These are phyloP conservation scores for Phrynocephalus vlangalii DNA, from an alignment of 2,797 vertebrate genomes.

Conservation along the genomic window DNA sequence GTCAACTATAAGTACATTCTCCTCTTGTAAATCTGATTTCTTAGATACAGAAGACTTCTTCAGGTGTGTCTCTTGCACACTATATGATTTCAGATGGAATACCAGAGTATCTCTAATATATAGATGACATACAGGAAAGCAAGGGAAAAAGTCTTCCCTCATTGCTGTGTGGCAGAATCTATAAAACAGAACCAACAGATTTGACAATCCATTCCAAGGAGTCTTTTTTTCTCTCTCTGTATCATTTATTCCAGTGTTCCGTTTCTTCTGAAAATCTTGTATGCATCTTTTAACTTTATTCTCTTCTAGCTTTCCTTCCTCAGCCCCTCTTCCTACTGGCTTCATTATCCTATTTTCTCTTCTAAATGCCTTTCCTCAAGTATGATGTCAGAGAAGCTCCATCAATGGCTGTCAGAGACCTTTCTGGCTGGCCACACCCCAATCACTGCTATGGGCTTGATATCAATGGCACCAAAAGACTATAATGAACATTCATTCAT, in stretches of 20 bases:
- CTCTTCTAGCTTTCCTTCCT: neutral
- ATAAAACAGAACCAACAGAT: neutral
- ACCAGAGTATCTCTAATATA: too few species aligned
- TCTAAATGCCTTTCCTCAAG: neutral
- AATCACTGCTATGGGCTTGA: conserved; percentile 24
- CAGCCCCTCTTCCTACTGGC: neutral
- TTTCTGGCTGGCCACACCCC: neutral
- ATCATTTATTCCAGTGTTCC: neutral
- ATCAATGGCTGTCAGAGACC: neutral
- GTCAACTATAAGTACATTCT: too few species aligned
- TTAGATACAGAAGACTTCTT: too few species aligned
- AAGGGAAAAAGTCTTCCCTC: neutral
- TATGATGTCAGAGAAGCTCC: neutral
- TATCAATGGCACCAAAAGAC: neutral
- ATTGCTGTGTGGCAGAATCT: neutral
- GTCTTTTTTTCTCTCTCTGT: neutral
- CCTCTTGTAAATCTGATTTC: too few species aligned
- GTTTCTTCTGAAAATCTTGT: neutral
- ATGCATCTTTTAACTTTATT: neutral
- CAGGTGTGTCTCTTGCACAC: too few species aligned
- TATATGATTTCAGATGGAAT: too few species aligned
- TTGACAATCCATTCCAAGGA: neutral
- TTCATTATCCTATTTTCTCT: neutral
- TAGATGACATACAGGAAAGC: neutral
- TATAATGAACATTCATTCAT: neutral